Evolutionary conservation across 64 coral and sea anemone genomes (phyloP).

Genomic region (Porites australiensis): DNA sequence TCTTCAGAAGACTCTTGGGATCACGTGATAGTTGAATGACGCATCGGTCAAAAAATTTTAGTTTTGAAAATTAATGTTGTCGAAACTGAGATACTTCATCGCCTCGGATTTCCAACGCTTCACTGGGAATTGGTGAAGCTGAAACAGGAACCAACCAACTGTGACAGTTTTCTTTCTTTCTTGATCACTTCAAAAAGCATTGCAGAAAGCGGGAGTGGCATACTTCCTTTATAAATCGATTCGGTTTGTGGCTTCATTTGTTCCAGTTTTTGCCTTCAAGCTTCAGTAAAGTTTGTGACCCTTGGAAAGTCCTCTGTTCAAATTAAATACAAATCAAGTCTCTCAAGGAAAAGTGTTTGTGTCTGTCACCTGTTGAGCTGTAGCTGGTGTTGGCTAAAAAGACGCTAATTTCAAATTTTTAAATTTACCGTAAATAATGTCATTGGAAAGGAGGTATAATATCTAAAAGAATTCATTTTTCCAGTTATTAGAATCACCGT

Average conservation of each 20-base stretch:
- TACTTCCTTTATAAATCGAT: not conserved
- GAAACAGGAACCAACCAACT: not conserved
- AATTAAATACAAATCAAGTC: not conserved
- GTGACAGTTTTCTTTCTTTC: not conserved
- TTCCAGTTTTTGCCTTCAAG: not conserved
- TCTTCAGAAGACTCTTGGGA: not conserved
- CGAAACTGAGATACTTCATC: not conserved
- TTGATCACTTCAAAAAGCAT: not conserved
- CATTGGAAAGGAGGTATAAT: not conserved
- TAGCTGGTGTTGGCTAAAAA: constrained; percentile 4
- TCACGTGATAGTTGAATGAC: not conserved
- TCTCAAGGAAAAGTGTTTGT: not conserved
- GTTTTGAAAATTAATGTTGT: not conserved
- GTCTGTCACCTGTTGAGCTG: constrained; percentile 21
- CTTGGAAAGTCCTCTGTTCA: not conserved
- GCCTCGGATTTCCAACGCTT: constrained; percentile 38
- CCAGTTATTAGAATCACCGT: not conserved
- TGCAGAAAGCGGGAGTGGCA: not conserved
- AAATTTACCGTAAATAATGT: no score
- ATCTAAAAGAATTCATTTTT: not conserved
- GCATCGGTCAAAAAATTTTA: not conserved
- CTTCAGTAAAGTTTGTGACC: not conserved
- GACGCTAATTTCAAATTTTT: not conserved
- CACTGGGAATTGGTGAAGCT: constrained; percentile 13
- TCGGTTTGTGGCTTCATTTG: not conserved